These are phyloP conservation scores for Dipodomys spectabilis DNA, from an alignment of 2,113 vertebrate genomes.

Conservation along the genomic window DNA sequence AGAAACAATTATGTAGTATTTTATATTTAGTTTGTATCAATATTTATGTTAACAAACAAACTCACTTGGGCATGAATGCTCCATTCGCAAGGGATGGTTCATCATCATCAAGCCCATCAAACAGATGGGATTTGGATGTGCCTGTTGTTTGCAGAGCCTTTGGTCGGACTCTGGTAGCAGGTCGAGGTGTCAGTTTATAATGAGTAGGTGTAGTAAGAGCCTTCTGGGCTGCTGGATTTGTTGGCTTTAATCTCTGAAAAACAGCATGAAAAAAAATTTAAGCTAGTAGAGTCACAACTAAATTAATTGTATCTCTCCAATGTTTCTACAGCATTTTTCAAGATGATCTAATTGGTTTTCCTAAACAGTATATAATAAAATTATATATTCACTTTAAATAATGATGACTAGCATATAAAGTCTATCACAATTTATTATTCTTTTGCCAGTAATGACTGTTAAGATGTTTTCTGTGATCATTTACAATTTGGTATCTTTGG, in stretches of 20 bases:
- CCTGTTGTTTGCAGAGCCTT: constrained; percentile 93
- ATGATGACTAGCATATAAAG: not conserved
- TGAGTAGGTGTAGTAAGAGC: constrained; percentile 95
- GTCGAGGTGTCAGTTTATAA: constrained; percentile 96
- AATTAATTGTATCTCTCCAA: not conserved
- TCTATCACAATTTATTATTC: not conserved
- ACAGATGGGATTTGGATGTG: constrained; percentile 94
- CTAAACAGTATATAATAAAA: not conserved
- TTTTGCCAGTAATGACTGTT: not conserved
- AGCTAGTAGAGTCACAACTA: not conserved
- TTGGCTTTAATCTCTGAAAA: constrained; percentile 95
- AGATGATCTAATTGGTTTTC: not conserved
- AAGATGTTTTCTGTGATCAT: not conserved
- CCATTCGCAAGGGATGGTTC: constrained; percentile 93
- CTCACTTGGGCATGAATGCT: constrained; percentile 95
- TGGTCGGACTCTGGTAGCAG: constrained; percentile 93
- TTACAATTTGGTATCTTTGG: not conserved
- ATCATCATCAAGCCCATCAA: constrained; percentile 96
- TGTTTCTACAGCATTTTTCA: not conserved
- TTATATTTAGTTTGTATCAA: not conserved
- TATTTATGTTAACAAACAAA: constrained; percentile 61
- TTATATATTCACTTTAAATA: not conserved
- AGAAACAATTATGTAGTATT: not conserved
- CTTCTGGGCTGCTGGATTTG: constrained; percentile 97
- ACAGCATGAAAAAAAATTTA: not conserved